Base-by-base conservation (phyloP, 92 coral and sea anemone genomes). In the Pocillopora grandis region DNA sequence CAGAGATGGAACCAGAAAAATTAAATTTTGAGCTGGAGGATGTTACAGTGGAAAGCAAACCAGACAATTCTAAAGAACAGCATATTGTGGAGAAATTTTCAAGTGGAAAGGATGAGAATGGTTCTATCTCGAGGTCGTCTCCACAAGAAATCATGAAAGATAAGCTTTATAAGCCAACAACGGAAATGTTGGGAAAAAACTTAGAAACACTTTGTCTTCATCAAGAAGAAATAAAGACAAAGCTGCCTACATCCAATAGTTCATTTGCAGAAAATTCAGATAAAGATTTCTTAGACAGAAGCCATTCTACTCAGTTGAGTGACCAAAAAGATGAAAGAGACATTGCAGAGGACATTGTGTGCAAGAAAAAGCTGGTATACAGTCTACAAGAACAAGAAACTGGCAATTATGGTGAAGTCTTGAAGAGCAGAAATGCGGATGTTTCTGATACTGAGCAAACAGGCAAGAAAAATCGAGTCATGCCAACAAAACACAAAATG, bases 281-380 rank as follows among this genome's bases (percentile, higher is more conserved):
- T 35, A 83, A 62, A 75, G 56, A 74, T 14, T 1, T 64, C 48
- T 9, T 52, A 23, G 59, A 42, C 42, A 23, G 3, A 36, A 60
- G 62, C 17, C 55, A 10, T 62, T 21, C 49, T 31, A 12, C 31
- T 15, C 63, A 60, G 7, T 12, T 5, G 52, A 20, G 31, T n/a
- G 80, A 64, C 10, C 36, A 17, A 10, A 83, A 21, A 73, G 80
- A 67, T 52, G 64, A 62, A 42, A 58, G 6, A 58, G 65, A 62
- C 58, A 23, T 48, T 31, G 62, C 6, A 27, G 23, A 23, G 33
- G 72, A 2, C 23, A 62, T 72, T 42, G 71, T 64, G 55, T 73
- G 86, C 71, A 48, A 63, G 80, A 83, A 83, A 66, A 83, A 83
- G 62, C 71, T 74, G 27, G 64, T 37, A 2, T 64, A 49, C 58